A percentile compares a stretch with the other conserved stretches of the same genome.
Evolutionary conservation across 2,888 invertebrate species (phyloP).

Genomic region (Dioctria linearis): DNA sequence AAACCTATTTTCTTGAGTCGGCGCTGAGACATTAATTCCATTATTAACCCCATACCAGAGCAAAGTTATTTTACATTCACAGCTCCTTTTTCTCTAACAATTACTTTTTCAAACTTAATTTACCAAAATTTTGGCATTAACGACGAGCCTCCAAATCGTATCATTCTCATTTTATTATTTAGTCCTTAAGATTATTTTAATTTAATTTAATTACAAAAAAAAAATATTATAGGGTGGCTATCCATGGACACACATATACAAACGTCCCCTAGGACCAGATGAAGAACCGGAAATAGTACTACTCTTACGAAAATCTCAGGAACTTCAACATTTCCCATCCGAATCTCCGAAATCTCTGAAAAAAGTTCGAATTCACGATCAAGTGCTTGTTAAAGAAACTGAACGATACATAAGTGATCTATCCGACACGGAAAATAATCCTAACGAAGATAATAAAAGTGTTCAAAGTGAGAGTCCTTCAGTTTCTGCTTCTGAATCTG

Average conservation of each 20-base stretch:
- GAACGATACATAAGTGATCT: constrained; percentile 70
- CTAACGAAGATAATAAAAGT: constrained; percentile 62
- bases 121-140: no score
- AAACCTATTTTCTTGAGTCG: no score
- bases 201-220: no score
- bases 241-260: constrained; percentile 86
- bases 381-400: constrained; percentile 69
- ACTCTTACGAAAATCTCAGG: constrained; percentile 68
- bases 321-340: constrained; percentile 66
- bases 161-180: no score
- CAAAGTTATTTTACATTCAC: no score
- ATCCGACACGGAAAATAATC: constrained; percentile 65
- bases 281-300: constrained; percentile 70
- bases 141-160: no score
- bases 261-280: constrained; percentile 74
- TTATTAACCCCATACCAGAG: no score
- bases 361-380: constrained; percentile 71
- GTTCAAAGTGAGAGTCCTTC: constrained; percentile 64
- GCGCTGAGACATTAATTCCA: no score
- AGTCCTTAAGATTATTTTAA: no score
- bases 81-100: no score
- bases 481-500: constrained; percentile 68
- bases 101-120: no score
- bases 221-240: constrained; percentile 75
- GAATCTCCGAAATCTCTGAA: constrained; percentile 70